Evolutionary conservation across 2,113 vertebrate species (phyloP).

Genomic region (Anguilla japonica): DNA sequence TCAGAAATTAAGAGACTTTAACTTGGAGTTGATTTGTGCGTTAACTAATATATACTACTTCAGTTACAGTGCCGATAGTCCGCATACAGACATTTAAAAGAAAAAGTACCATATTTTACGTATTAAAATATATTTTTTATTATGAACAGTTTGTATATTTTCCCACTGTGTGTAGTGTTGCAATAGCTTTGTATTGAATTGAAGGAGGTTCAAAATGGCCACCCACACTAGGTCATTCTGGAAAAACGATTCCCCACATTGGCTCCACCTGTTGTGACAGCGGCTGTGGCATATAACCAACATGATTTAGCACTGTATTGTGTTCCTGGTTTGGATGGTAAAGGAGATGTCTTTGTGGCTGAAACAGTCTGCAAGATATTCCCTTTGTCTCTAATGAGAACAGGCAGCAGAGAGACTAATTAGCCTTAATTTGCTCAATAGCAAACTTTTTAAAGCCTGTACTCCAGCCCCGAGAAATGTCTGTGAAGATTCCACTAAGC

Average conservation of each 20-base stretch:
- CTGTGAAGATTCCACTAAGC: constrained; percentile 54
- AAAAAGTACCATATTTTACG: too few species aligned
- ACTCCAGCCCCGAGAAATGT: constrained; percentile 63
- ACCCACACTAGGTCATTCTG: background rate
- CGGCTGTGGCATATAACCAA: too few species aligned
- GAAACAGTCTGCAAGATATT: constrained; percentile 45
- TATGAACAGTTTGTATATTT: too few species aligned
- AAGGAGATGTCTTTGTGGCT: constrained; percentile 36
- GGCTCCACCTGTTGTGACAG: background rate
- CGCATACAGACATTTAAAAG: too few species aligned
- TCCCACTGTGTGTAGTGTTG: background rate
- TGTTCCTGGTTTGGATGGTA: constrained; percentile 31
- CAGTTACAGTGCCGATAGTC: too few species aligned
- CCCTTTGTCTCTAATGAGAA: constrained; percentile 63
- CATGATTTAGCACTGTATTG: constrained; percentile 5
- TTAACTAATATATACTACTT: too few species aligned
- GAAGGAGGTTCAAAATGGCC: background rate
- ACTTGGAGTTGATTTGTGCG: too few species aligned
- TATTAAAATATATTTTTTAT: too few species aligned
- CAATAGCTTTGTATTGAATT: background rate
- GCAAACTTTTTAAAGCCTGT: constrained; percentile 52
- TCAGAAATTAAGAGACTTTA: too few species aligned
- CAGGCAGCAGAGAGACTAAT: constrained; percentile 63
- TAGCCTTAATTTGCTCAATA: constrained; percentile 61
- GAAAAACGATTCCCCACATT: too few species aligned